A percentile compares a stretch with the other conserved stretches of the same genome.
Evolutionary conservation across 2,113 vertebrate species (phyloP).

Genomic region (Chionomys nivalis): DNA sequence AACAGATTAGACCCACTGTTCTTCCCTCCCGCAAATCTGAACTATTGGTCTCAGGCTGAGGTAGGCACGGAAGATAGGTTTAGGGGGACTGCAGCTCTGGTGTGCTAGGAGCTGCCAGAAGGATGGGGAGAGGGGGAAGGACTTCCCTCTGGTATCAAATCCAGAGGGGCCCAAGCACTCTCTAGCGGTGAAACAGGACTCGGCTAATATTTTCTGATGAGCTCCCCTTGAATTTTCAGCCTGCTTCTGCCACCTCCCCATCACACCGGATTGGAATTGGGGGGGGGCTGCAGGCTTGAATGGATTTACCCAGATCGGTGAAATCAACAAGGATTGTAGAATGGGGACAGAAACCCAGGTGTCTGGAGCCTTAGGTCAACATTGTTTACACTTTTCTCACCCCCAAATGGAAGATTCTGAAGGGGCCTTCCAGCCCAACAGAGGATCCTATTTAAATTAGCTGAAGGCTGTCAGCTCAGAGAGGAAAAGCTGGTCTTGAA

Average conservation of each 20-base stretch:
- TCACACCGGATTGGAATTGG: neutral
- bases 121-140: neutral
- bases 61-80: neutral
- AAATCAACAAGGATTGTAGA: constrained; percentile 4
- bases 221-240: constrained; percentile 39
- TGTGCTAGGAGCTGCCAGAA: neutral
- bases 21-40: constrained; percentile 43
- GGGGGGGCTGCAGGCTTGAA: neutral
- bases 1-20: constrained; percentile 40
- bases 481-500: neutral
- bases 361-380: neutral
- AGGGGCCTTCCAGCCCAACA: neutral
- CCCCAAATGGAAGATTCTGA: neutral
- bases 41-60: constrained; percentile 42
- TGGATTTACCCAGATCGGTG: neutral
- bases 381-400: neutral
- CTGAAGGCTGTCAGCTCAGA: neutral
- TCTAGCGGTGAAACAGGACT: neutral
- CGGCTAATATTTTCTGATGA: constrained; percentile 29
- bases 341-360: neutral
- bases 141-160: neutral
- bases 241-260: neutral
- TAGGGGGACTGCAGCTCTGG: neutral
- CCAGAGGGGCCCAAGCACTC: neutral
- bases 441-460: neutral